Evolutionary conservation across 1,140 invertebrate species (phyloP).

Genomic region (Papilio helenus): DNA sequence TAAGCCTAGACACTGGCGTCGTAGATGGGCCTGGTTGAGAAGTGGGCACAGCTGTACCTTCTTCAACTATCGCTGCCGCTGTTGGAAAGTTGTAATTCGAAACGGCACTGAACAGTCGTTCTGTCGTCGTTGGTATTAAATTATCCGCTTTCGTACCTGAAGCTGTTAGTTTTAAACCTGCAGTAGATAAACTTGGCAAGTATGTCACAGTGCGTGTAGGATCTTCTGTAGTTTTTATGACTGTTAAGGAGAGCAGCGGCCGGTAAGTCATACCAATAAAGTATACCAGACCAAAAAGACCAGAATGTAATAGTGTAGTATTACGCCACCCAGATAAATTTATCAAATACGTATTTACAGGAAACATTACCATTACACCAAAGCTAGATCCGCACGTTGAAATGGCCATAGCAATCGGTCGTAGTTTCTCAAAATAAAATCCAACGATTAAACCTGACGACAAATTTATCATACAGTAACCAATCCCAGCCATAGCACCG

Average conservation of each 20-base stretch:
- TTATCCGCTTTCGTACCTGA: conserved; percentile 51
- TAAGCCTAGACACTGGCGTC: conserved; percentile 60
- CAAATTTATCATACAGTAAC: conserved; percentile 87
- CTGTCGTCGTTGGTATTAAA: conserved; percentile 59
- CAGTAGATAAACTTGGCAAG: conserved; percentile 67
- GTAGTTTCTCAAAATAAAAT: conserved; percentile 91
- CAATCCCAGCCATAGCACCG: conserved; percentile 87
- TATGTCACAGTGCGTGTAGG: conserved; percentile 75
- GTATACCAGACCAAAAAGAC: conserved; percentile 72
- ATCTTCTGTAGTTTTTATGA: conserved; percentile 63
- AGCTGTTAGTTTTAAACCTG: conserved; percentile 45
- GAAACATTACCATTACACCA: conserved; percentile 88
- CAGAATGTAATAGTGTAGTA: conserved; percentile 88
- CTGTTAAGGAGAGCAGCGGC: conserved; percentile 67
- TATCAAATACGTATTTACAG: conserved; percentile 87
- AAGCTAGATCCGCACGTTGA: conserved; percentile 92
- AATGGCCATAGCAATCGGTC: conserved; percentile 90
- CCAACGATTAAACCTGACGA: conserved; percentile 89
- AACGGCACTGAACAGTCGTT: conserved; percentile 69
- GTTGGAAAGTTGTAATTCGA: conserved; percentile 74
- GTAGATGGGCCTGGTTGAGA: conserved; percentile 63
- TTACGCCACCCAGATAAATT: conserved; percentile 88
- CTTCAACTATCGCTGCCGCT: conserved; percentile 67
- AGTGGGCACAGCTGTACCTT: conserved; percentile 41
- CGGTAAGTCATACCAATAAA: conserved; percentile 69